Evolutionary conservation across 2,797 vertebrate species (phyloP), one percentile per base, ranked within the genome.

Genomic region (Adelosebastes latens): DNA sequence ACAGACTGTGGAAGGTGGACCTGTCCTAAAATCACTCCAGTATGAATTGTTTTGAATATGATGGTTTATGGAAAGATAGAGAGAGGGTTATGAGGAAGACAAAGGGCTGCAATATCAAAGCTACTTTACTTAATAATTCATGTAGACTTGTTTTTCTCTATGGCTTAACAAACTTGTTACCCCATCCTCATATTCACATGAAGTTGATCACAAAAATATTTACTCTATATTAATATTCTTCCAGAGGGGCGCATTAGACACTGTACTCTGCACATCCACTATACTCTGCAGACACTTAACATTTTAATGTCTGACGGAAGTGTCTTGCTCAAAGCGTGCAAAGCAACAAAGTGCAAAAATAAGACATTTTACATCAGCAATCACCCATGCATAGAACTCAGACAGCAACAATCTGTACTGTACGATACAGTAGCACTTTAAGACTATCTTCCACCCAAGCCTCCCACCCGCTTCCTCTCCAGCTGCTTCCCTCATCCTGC

Each of bases 361-460:
- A 22, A 53, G 6, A 22, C n/a, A 49, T 7, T 79, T 32, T 22
- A 25, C 22, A 55, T 46, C 59, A 42, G 14, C 12, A 29, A 18
- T 24, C 5, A 29, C 8, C 49, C 14, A 63, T 42, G 12, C 36
- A 39, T 8, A 24, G 24, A 67, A 18, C 22, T 12, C 49, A 63
- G 20, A 63, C 20, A 32, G 22, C 12, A 34, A 24, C 42, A 56
- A 6, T 5, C 3, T 66, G 52, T 12, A 10, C 52, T 27, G 4
- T 24, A 32, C 55, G 59, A 13, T 42, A 70, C 39, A 72, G 63
- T 60, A 71, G 81, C 72, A 60, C 78, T 82, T 79, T 83, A 81
- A 82, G 64, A 24, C 60, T 8, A 1, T 39, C 64, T 29, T 61
- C 60, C 53, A 46, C 4, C 25, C 53, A 31, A 53, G 77, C 63